phyloP scores from a whole-genome alignment of 2,113 vertebrate genomes.

The Trematomus loennbergii region DNA sequence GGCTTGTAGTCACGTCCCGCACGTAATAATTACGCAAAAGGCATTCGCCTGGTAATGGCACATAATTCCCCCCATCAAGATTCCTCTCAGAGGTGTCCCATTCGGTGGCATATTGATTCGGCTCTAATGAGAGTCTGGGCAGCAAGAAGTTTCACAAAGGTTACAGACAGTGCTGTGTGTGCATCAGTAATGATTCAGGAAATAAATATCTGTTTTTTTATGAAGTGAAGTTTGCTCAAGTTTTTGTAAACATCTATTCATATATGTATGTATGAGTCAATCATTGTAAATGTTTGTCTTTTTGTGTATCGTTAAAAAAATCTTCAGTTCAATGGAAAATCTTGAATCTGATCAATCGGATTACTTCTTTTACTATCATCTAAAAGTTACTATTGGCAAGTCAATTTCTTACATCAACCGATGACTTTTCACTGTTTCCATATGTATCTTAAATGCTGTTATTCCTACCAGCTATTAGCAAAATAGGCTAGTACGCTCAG shows the following conservation, averaged over 20 bases:
- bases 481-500: background rate
- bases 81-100: conserved; percentile 58
- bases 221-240: background rate
- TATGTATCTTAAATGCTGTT: background rate
- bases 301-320: too few species aligned
- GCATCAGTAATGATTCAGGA: conserved; percentile 23
- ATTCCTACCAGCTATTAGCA: background rate
- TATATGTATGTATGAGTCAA: too few species aligned
- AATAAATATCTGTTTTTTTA: background rate
- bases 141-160: conserved; percentile 55
- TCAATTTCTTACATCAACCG: background rate
- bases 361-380: background rate
- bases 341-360: background rate
- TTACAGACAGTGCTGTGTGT: conserved; percentile 36
- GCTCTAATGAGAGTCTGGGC: conserved; percentile 57
- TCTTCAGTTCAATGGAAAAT: background rate
- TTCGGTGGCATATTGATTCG: conserved; percentile 66
- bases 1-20: conserved; percentile 40
- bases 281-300: background rate
- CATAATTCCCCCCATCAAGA: conserved; percentile 65
- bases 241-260: background rate
- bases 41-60: conserved; percentile 66
- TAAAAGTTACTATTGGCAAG: background rate
- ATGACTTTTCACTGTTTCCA: background rate
- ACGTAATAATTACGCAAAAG: conserved; percentile 56